These are phyloP conservation scores for Sigmodon hispidus DNA, from an alignment of 2,113 vertebrate genomes.

Conservation along the genomic window DNA sequence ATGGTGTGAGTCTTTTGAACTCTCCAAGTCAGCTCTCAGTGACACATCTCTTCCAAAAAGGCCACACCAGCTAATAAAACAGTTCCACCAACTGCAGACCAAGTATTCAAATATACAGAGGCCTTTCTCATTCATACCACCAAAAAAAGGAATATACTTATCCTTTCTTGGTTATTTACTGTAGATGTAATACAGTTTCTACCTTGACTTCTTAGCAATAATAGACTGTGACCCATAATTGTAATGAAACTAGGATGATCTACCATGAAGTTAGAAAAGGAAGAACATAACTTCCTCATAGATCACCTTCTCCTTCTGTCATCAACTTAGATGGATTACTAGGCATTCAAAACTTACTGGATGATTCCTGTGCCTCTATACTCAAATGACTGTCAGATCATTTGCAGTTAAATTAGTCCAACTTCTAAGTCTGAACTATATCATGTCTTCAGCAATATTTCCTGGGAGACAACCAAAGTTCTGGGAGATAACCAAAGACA, in stretches of 20 bases:
- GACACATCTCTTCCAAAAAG: not conserved
- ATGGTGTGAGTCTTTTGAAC: not conserved
- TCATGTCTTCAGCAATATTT: not conserved
- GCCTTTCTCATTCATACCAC: not conserved
- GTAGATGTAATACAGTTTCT: not conserved
- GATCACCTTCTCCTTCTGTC: conserved; percentile 88
- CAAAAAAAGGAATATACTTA: not conserved
- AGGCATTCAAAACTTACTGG: conserved; percentile 91
- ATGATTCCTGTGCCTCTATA: conserved; percentile 92
- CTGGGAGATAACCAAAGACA: not conserved
- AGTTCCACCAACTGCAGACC: not conserved
- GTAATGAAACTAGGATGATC: not conserved
- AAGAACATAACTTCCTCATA: conserved; percentile 78
- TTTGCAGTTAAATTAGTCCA: not conserved
- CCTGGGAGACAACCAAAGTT: no score
- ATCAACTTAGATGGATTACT: conserved; percentile 93
- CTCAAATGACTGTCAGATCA: conserved; percentile 86
- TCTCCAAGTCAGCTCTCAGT: not conserved
- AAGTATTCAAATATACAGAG: not conserved
- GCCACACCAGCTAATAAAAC: not conserved
- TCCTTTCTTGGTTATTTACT: not conserved
- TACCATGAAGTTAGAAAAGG: conserved; percentile 69
- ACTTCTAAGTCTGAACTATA: not conserved
- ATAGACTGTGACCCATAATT: not conserved
- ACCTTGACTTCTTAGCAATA: conserved; percentile 61